phyloP scores from a whole-genome alignment of 2,113 vertebrate species.

The Aptenodytes patagonicus region DNA sequence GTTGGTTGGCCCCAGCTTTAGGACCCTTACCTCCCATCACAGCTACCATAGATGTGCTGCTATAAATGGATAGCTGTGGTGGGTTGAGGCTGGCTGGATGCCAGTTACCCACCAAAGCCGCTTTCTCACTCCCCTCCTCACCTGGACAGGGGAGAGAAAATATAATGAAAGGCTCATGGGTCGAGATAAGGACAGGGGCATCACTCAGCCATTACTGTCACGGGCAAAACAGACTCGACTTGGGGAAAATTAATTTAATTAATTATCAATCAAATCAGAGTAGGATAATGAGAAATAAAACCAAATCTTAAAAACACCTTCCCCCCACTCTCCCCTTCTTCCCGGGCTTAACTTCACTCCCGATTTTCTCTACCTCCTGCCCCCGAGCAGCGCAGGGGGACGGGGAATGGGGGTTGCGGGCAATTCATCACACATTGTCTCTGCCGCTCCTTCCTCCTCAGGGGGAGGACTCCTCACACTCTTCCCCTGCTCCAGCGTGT shows the following conservation, averaged over 20 bases:
- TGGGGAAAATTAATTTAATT: neutral
- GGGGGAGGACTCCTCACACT: too few species aligned
- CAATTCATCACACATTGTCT: too few species aligned
- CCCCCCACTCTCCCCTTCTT: neutral
- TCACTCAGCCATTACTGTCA: neutral
- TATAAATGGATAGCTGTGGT: neutral
- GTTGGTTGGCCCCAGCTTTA: neutral
- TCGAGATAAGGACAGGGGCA: neutral
- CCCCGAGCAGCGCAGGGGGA: too few species aligned
- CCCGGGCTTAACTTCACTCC: neutral
- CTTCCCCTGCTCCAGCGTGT: too few species aligned
- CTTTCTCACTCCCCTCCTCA: neutral
- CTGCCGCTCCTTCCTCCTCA: too few species aligned
- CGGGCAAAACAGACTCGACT: neutral
- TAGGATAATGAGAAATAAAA: neutral
- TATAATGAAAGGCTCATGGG: neutral
- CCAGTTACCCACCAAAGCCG: neutral
- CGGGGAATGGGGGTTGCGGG: too few species aligned
- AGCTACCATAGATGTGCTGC: neutral
- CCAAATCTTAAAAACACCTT: neutral
- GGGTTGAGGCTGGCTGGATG: neutral
- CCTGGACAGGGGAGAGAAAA: neutral
- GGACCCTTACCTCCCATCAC: neutral
- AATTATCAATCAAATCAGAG: neutral
- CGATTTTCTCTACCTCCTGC: too few species aligned